A percentile compares a stretch with the other conserved stretches of the same genome.
These are phyloP conservation scores for Mantis religiosa DNA, from an alignment of 2,888 invertebrate species.

Conservation along the genomic window DNA sequence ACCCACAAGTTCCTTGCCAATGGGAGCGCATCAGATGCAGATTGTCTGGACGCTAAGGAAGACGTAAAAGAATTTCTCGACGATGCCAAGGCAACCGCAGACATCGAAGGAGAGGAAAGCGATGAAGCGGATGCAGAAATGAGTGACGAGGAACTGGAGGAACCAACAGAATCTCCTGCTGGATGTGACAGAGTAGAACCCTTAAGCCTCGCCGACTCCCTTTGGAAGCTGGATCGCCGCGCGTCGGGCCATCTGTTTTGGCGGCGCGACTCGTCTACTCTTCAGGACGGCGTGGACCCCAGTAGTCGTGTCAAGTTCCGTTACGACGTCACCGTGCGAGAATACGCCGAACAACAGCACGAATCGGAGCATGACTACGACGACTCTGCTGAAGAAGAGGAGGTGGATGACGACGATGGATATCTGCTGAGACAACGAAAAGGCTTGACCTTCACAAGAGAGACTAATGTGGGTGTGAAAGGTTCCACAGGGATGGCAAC, in stretches of 20 bases:
- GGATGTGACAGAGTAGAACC: not conserved
- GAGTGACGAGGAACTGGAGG: not conserved
- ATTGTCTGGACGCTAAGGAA: not conserved
- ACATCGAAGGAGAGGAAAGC: not conserved
- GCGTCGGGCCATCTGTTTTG: slow-evolving; percentile 44
- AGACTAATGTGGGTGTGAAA: not conserved
- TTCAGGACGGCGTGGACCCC: slow-evolving; percentile 4
- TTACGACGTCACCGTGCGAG: slow-evolving; percentile 52
- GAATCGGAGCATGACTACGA: not conserved
- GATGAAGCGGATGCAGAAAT: not conserved
- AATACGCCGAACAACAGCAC: slow-evolving; percentile 37
- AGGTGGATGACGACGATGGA: not conserved
- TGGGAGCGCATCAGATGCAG: not conserved
- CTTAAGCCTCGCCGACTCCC: not conserved
- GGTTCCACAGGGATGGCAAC: not conserved
- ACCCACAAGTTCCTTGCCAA: not conserved
- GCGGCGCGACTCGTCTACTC: slow-evolving; percentile 39
- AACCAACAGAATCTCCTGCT: not conserved
- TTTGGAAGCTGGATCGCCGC: slow-evolving; percentile 44
- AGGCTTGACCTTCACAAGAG: not conserved
- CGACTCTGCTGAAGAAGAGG: not conserved
- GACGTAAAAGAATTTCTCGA: not conserved
- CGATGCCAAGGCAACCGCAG: not conserved
- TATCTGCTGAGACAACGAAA: not conserved
- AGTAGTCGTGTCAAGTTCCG: slow-evolving; percentile 49